Evolutionary conservation across 2,888 invertebrate species (phyloP), one percentile per base, ranked within the genome.

Genomic region (Trichopoda pennipes): DNA sequence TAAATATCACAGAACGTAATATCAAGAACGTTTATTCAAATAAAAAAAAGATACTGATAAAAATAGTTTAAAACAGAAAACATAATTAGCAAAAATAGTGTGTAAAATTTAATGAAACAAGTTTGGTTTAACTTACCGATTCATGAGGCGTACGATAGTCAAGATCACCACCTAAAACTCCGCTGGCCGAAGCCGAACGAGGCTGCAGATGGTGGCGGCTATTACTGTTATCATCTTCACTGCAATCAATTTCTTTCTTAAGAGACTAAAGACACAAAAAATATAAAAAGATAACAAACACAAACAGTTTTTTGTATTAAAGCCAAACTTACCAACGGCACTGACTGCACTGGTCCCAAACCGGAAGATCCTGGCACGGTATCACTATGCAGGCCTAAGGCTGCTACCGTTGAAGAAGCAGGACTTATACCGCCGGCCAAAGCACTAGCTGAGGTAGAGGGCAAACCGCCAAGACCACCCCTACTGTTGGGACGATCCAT

Each of bases 181-280:
- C 89, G 94, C 95, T 87, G 85, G 88, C 90, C 80, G 89, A 89
- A 84, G 94, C 94, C 88, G 93, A 93, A 91, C 95, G 96, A 81
- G 89, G 88, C 85, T 88, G 89, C 87, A 88, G 86, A 86, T 88
- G 87, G 86, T 89, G 89, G 85, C 89, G 88, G 84, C 89, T 89
- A 80, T 88, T 89, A 85, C 89, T 89, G 85, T 89, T 89, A 78
- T 89, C 90, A 76, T 96, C 96, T 87, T 96, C 96, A 87, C 94
- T 94, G 89, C 95, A 96, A 90, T 96, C 96, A 87, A 95, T 94
- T 93, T 97, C 96, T 92, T 97, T 97, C 91, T 97, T 97, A 89
- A 97, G 92, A 85, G 96, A 96, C 97, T 97, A 93, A 73, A 86
- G 3, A 55, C n/a, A 49, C 7, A 7, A 55, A n/a, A 35, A 32